These are phyloP conservation scores for Paralichthys olivaceus DNA, from an alignment of 2,113 vertebrate genomes.

Conservation along the genomic window DNA sequence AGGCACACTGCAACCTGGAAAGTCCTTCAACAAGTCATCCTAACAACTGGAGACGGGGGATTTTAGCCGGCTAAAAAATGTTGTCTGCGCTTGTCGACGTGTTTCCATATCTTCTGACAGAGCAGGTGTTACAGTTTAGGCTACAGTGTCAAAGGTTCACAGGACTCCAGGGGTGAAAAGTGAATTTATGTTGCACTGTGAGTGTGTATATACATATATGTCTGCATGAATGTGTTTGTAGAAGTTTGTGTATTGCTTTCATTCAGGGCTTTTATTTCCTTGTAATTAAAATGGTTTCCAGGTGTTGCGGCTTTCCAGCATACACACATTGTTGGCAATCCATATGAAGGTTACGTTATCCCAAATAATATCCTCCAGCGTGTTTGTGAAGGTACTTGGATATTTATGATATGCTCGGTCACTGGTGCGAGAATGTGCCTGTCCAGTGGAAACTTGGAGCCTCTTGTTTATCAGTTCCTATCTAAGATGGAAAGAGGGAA, in stretches of 20 bases:
- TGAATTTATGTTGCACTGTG: not conserved
- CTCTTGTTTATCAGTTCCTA: slow-evolving; percentile 31
- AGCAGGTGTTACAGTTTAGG: slow-evolving; percentile 46
- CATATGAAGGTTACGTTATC: not conserved
- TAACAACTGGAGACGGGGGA: slow-evolving; percentile 46
- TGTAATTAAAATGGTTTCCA: slow-evolving; percentile 42
- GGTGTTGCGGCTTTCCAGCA: slow-evolving; percentile 34
- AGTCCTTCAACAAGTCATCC: slow-evolving; percentile 53
- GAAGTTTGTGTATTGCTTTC: slow-evolving; percentile 15
- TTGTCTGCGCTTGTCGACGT: slow-evolving; percentile 3
- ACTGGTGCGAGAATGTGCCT: slow-evolving; percentile 11
- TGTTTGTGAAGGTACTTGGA: slow-evolving; percentile 1
- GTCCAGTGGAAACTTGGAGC: slow-evolving; percentile 32
- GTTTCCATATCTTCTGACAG: slow-evolving; percentile 39
- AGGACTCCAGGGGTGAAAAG: not conserved
- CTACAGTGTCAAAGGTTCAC: slow-evolving; percentile 13
- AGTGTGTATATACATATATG: not conserved
- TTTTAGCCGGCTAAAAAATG: slow-evolving; percentile 30
- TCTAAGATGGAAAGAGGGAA: slow-evolving; percentile 27
- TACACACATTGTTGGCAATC: slow-evolving; percentile 29
- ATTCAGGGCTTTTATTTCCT: slow-evolving; percentile 21
- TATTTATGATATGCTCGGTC: slow-evolving; percentile 21
- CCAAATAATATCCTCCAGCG: slow-evolving; percentile 18
- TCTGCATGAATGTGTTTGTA: slow-evolving; percentile 23
- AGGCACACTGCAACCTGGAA: slow-evolving; percentile 56